Percentiles rank a stretch among this genome's conserved stretches.
Conservation (phyloP, 2,797 vertebrate genomes). For the Diplodus sargus region DNA sequence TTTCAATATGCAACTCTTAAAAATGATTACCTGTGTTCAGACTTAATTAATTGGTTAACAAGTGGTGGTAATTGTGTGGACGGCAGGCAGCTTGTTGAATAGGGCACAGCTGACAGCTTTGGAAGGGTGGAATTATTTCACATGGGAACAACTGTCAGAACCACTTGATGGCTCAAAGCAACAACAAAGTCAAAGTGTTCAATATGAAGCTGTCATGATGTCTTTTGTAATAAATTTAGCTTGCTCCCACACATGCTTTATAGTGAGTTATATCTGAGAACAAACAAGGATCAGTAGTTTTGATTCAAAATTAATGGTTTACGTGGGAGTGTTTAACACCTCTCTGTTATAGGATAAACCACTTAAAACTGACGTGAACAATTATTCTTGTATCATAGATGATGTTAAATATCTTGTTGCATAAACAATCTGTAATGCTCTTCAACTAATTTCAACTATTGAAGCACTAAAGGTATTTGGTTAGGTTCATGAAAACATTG, state of each 20-base stretch:
- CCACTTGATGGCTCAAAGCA: conserved; percentile 34
- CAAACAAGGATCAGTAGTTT: not conserved
- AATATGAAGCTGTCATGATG: conserved; percentile 32
- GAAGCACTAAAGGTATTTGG: too few species aligned
- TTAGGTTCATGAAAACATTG: too few species aligned
- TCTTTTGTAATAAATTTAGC: conserved; percentile 20
- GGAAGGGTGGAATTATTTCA: conserved; percentile 30
- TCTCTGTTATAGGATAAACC: too few species aligned
- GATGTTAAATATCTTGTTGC: not conserved
- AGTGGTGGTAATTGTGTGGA: conserved; percentile 38
- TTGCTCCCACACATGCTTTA: not conserved
- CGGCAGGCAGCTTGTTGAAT: conserved; percentile 49
- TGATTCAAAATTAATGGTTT: not conserved
- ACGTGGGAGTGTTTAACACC: not conserved
- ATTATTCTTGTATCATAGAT: not conserved
- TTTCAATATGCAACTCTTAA: not conserved
- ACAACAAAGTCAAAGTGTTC: conserved; percentile 43
- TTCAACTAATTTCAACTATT: too few species aligned
- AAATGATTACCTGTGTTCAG: conserved; percentile 4
- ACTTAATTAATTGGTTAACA: conserved; percentile 50
- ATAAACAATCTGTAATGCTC: too few species aligned
- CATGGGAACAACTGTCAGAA: conserved; percentile 46
- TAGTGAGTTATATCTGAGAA: not conserved
- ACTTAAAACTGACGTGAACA: too few species aligned
- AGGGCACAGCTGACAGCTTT: conserved; percentile 44